Evolutionary conservation across 2,113 vertebrate genomes (phyloP).

Genomic region (Scomber colias): DNA sequence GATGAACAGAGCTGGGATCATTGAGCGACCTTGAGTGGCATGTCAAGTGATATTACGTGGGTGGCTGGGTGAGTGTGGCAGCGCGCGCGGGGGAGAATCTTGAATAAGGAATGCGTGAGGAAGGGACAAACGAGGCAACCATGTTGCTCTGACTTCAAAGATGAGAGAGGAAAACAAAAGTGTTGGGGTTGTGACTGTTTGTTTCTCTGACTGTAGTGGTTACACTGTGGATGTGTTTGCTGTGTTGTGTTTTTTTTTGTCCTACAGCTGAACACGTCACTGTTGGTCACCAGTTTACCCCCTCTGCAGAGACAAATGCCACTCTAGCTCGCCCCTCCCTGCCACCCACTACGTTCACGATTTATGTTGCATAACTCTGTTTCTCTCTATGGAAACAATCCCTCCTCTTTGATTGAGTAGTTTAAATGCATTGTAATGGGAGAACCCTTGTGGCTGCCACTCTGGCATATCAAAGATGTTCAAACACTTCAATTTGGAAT

Average conservation of each 20-base stretch:
- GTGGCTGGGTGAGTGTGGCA: slow-evolving; percentile 71
- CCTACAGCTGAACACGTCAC: slow-evolving; percentile 22
- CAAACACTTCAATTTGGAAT: slow-evolving; percentile 24
- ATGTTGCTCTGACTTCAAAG: slow-evolving; percentile 22
- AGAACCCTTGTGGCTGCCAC: slow-evolving; percentile 38
- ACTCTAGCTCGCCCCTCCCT: background rate
- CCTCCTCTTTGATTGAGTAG: slow-evolving; percentile 46
- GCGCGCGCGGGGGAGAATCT: slow-evolving; percentile 1
- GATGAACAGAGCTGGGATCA: slow-evolving; percentile 76
- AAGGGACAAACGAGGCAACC: background rate
- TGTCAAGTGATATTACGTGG: slow-evolving; percentile 84
- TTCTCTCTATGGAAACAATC: slow-evolving; percentile 54
- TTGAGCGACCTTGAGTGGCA: slow-evolving; percentile 84
- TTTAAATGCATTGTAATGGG: slow-evolving; percentile 53
- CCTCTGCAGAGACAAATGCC: slow-evolving; percentile 31
- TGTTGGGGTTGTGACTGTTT: slow-evolving; percentile 29
- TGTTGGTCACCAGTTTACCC: slow-evolving; percentile 21
- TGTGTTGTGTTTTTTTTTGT: slow-evolving; percentile 19
- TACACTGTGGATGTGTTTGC: background rate
- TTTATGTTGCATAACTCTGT: slow-evolving; percentile 44
- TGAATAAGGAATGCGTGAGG: slow-evolving; percentile 38
- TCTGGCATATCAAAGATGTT: background rate
- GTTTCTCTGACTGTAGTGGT: slow-evolving; percentile 18
- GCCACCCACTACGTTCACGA: slow-evolving; percentile 22
- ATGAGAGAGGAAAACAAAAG: slow-evolving; percentile 13